Conservation (phyloP, 2,797 vertebrate genomes). For the Acropternis orthonyx region DNA sequence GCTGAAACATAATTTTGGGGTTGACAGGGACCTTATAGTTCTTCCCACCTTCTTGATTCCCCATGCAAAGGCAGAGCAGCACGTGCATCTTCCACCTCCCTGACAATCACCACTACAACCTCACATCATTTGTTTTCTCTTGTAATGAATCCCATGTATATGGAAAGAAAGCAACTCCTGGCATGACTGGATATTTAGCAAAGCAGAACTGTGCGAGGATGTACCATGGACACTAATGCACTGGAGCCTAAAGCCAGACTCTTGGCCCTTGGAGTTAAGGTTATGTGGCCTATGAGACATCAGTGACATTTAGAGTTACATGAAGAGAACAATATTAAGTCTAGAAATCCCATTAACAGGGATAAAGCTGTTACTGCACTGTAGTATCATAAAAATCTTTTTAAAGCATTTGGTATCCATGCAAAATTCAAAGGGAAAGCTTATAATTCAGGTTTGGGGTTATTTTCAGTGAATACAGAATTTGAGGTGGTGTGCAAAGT, state of each 20-base stretch:
- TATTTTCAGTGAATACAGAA: not conserved
- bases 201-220: not conserved
- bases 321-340: not conserved
- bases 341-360: not conserved
- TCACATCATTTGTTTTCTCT: not conserved
- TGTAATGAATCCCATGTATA: not conserved
- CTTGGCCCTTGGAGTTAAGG: not conserved
- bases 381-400: not conserved
- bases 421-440: not conserved
- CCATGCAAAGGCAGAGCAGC: not conserved
- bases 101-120: not conserved
- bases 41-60: not conserved
- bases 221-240: not conserved
- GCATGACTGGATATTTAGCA: not conserved
- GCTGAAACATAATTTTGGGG: not conserved
- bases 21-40: not conserved
- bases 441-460: not conserved
- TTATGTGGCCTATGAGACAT: not conserved
- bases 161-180: not conserved
- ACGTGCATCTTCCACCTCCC: not conserved
- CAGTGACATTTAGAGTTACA: not conserved
- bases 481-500: not conserved
- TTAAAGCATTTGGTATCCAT: not conserved
- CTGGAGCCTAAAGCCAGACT: not conserved
- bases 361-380: not conserved